These are phyloP conservation scores for Andrena dorsata DNA, from an alignment of 2,888 invertebrate genomes.

Conservation along the genomic window DNA sequence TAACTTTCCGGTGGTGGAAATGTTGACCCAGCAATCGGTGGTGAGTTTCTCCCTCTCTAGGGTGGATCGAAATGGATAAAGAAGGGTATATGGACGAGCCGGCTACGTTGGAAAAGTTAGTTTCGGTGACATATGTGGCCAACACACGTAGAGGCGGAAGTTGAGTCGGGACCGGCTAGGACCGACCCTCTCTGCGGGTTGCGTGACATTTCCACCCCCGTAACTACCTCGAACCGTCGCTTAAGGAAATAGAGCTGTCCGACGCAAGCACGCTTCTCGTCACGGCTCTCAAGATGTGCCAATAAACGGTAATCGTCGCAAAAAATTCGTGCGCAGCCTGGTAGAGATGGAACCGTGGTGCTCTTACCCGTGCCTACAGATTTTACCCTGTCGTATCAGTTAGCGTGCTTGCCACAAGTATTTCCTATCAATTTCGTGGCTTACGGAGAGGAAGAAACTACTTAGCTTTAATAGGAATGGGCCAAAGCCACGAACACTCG, in stretches of 20 bases:
- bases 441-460: no score
- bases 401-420: background rate
- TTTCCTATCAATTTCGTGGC: no score
- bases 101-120: slow-evolving; percentile 70
- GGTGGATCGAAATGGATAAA: slow-evolving; percentile 24
- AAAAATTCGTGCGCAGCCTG: slow-evolving; percentile 18
- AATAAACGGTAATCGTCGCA: slow-evolving; percentile 74
- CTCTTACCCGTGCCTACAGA: background rate
- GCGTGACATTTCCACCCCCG: slow-evolving; percentile 61
- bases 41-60: slow-evolving; percentile 4
- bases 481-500: no score
- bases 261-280: slow-evolving; percentile 64
- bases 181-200: slow-evolving; percentile 50
- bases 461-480: no score
- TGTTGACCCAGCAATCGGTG: slow-evolving; percentile 58
- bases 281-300: slow-evolving; percentile 69
- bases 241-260: slow-evolving; percentile 78
- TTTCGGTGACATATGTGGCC: slow-evolving; percentile 73
- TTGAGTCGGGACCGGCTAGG: slow-evolving; percentile 61
- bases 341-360: background rate
- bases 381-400: background rate
- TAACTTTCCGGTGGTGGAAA: slow-evolving; percentile 37
- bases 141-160: slow-evolving; percentile 71
- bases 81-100: slow-evolving; percentile 30
- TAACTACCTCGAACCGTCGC: slow-evolving; percentile 64